Conservation (phyloP, 2,113 vertebrate genomes). For the Colaptes auratus region DNA sequence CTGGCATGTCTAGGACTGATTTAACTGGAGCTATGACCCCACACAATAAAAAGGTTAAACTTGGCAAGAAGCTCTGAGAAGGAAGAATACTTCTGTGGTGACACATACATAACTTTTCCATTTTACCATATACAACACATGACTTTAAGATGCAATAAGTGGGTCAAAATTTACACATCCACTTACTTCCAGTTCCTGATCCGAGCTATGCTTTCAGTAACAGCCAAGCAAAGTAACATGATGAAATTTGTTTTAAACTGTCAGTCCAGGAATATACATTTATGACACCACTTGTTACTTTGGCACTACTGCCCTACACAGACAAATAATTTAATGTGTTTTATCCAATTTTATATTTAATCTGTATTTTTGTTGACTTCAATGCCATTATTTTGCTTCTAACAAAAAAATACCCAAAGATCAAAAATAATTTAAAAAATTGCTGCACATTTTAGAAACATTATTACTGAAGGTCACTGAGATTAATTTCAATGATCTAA, state of each 20-base stretch:
- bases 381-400: not conserved
- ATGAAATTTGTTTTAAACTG: not conserved
- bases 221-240: not conserved
- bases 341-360: not conserved
- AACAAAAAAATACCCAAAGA: not conserved
- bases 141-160: not conserved
- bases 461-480: not conserved
- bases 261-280: not conserved
- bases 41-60: constrained; percentile 1
- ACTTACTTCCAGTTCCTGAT: not conserved
- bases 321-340: not conserved
- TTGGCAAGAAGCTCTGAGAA: constrained; percentile 1
- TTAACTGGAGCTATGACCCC: constrained; percentile 15
- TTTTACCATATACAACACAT: not conserved
- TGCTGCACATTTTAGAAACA: not conserved
- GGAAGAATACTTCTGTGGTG: constrained; percentile 5
- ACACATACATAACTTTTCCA: not conserved
- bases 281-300: not conserved
- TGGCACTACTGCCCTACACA: not conserved
- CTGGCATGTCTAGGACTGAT: constrained; percentile 32
- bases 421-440: not conserved
- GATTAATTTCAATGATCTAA: not conserved
- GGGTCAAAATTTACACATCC: not conserved
- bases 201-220: not conserved
- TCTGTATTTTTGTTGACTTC: not conserved